Conservation (phyloP, 2,888 invertebrate genomes). For the Cryptophagus acutangulus region DNA sequence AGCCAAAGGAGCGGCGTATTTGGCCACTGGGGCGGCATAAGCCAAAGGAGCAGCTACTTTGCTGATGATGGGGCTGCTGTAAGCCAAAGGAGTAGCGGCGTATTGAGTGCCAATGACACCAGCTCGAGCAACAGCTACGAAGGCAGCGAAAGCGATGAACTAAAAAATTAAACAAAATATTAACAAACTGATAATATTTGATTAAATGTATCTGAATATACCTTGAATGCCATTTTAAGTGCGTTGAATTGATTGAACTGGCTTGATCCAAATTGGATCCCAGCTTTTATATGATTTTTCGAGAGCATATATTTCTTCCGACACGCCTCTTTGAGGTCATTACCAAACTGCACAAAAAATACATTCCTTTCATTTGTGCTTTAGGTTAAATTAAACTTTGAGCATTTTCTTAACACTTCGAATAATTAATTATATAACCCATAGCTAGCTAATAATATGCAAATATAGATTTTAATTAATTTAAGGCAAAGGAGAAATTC, state of each 20-base stretch:
- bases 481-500: too few relatives aligned
- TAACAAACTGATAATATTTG: background rate
- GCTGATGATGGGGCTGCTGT: slow-evolving; percentile 23
- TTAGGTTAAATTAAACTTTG: too few relatives aligned
- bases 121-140: slow-evolving; percentile 31
- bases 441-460: too few relatives aligned
- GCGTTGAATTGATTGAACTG: background rate
- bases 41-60: slow-evolving; percentile 28
- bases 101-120: slow-evolving; percentile 23
- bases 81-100: slow-evolving; percentile 18
- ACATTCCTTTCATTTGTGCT: slow-evolving; percentile 4
- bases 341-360: too few relatives aligned
- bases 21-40: slow-evolving; percentile 22
- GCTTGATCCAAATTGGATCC: background rate
- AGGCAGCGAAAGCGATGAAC: slow-evolving; percentile 32
- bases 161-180: slow-evolving; percentile 15
- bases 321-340: slow-evolving; percentile 1
- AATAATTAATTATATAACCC: too few relatives aligned
- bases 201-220: background rate
- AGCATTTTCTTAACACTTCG: too few relatives aligned
- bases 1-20: slow-evolving; percentile 27
- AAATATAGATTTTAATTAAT: too few relatives aligned
- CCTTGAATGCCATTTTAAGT: slow-evolving; percentile 6
- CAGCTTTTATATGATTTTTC: slow-evolving; percentile 3
- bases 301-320: background rate